Conservation (phyloP, 1,140 invertebrate species). For the Drosophila eugracilis region DNA sequence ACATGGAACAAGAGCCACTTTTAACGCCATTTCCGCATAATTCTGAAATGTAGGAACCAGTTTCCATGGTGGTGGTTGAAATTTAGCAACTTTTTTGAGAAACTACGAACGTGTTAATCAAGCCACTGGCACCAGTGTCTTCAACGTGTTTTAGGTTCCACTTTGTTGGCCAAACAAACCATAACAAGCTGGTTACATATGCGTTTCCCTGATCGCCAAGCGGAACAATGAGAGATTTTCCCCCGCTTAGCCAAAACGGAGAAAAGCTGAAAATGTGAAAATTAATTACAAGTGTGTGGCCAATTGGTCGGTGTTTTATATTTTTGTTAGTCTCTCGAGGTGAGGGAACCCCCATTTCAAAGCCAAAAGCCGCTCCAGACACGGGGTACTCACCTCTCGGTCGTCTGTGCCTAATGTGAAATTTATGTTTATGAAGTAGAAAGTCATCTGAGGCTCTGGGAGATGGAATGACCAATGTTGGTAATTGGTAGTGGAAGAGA, state of each 20-base stretch:
- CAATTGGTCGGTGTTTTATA: slow-evolving; percentile 19
- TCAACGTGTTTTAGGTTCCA: slow-evolving; percentile 77
- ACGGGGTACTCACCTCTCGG: slow-evolving; percentile 18
- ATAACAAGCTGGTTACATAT: slow-evolving; percentile 42
- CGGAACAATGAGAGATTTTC: slow-evolving; percentile 64
- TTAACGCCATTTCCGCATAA: slow-evolving; percentile 73
- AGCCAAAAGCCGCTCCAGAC: slow-evolving; percentile 48
- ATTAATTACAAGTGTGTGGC: slow-evolving; percentile 63
- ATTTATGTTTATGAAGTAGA: slow-evolving; percentile 78
- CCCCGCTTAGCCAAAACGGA: slow-evolving; percentile 42
- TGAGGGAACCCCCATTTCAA: slow-evolving; percentile 36
- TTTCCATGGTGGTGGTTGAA: slow-evolving; percentile 48
- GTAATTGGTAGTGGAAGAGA: slow-evolving; percentile 19
- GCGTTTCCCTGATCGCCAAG: slow-evolving; percentile 38
- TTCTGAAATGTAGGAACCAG: slow-evolving; percentile 72
- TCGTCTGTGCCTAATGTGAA: slow-evolving; percentile 68
- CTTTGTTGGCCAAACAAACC: slow-evolving; percentile 64
- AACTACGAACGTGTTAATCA: slow-evolving; percentile 63
- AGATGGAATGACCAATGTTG: slow-evolving; percentile 38
- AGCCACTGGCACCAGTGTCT: slow-evolving; percentile 43
- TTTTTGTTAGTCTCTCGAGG: neutral
- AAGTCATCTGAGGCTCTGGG: slow-evolving; percentile 53
- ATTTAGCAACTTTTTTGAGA: slow-evolving; percentile 48
- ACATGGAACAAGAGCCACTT: slow-evolving; percentile 45
- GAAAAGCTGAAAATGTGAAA: slow-evolving; percentile 59